Conservation (phyloP, 2,888 invertebrate genomes). For the Invenusta paracnida region DNA sequence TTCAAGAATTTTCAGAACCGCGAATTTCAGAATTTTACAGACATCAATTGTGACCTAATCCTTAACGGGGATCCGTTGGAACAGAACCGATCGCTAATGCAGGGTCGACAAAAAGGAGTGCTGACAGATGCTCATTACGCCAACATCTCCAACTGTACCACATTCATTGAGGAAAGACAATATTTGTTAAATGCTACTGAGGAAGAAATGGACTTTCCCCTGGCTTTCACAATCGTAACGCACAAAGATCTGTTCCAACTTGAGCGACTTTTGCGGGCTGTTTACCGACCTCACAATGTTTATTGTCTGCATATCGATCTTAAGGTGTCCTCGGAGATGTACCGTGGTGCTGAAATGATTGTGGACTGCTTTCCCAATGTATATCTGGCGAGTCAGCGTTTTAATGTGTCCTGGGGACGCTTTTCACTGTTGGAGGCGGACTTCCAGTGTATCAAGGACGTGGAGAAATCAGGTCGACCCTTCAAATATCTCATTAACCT, state of each 20-base stretch:
- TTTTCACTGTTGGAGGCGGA: constrained; percentile 45
- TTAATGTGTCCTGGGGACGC: constrained; percentile 47
- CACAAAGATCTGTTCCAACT: constrained; percentile 46
- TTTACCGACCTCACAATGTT: constrained; percentile 54
- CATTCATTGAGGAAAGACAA: no score
- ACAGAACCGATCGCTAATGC: no score
- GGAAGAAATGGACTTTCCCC: constrained; percentile 16
- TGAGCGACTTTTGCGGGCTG: constrained; percentile 51
- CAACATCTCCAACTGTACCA: no score
- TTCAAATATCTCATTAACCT: constrained; percentile 45
- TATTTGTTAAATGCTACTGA: no score
- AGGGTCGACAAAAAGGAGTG: no score
- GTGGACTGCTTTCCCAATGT: constrained; percentile 52
- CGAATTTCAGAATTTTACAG: no score
- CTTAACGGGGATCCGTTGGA: not conserved
- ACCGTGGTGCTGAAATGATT: constrained; percentile 47
- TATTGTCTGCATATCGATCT: constrained; percentile 57
- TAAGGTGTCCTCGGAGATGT: constrained; percentile 48
- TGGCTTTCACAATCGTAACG: not conserved
- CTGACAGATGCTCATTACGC: no score
- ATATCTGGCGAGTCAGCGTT: constrained; percentile 48
- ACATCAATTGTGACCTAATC: not conserved
- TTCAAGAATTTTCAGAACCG: no score
- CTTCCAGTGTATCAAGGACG: constrained; percentile 39
- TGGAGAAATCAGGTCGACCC: not conserved